Conservation (phyloP, 1,140 invertebrate species). For the Heliothis subflexa region DNA sequence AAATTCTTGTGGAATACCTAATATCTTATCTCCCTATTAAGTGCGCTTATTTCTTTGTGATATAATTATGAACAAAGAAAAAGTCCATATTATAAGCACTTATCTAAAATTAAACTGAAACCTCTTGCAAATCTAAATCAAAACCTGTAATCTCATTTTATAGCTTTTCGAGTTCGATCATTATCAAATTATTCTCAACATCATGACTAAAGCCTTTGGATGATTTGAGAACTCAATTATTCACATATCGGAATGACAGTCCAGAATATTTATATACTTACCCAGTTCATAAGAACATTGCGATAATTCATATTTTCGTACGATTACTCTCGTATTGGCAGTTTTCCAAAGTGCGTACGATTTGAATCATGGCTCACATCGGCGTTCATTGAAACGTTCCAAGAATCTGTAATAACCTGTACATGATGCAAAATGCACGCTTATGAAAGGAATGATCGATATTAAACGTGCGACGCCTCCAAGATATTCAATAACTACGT, state of each 20-base stretch:
- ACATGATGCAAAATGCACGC: not conserved
- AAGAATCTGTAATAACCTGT: constrained; percentile 26
- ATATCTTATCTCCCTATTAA: too few species aligned
- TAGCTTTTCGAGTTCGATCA: too few species aligned
- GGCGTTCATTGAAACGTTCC: constrained; percentile 36
- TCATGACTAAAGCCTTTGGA: not conserved
- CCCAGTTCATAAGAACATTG: constrained; percentile 5
- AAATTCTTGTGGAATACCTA: too few species aligned
- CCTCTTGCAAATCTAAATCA: too few species aligned
- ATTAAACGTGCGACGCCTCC: not conserved
- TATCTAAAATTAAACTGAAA: too few species aligned
- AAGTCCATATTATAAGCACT: too few species aligned
- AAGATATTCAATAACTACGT: not conserved
- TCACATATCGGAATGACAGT: constrained; percentile 3
- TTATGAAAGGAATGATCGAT: constrained; percentile 12
- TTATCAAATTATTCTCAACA: too few species aligned
- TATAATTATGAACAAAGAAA: too few species aligned
- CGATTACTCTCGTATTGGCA: constrained; percentile 51
- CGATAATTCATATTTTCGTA: constrained; percentile 37
- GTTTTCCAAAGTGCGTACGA: constrained; percentile 43
- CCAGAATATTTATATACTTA: not conserved
- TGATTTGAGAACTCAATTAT: not conserved
- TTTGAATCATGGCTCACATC: constrained; percentile 42
- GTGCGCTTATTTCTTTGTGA: too few species aligned
- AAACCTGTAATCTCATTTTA: too few species aligned